Evolutionary conservation across 2,113 vertebrate species (phyloP), one percentile per base, ranked within the genome.

Genomic region (Apteryx owenii): DNA sequence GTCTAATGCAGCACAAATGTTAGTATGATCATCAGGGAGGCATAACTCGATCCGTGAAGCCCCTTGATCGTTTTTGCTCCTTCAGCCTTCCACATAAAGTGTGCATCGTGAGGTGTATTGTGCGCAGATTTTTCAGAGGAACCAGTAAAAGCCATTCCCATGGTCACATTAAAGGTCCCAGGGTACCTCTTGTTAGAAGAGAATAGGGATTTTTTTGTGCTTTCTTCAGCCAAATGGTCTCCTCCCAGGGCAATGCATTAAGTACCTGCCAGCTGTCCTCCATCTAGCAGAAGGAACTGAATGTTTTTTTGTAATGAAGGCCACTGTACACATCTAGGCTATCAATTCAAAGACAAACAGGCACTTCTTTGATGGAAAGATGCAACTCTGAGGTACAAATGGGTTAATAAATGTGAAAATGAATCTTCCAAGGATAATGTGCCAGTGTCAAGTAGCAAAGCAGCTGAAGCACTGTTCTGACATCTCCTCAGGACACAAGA

Each of bases 361-460:
- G 64, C 46, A 64, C 15, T 71, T 62, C 48, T 94, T 94, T 94
- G 89, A 94, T 90, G 36, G 69, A 93, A 93, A 90, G 61, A 95
- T 44, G 64, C 3, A 8, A 89, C 40, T 88, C 66, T 89, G 38
- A 61, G 76, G 46, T 79, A 94, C 79, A 91, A 93, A 91, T 1
- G 79, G 85, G 85, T 95, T 96, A 96, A 96, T 90, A 94, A 96
- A 97, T 61, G 90, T 72, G 56, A 94, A 94, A 95, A 93, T 86
- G 46, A 94, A 90, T 79, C 54, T 94, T 93, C 66, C 85, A 88
- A 94, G 72, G 72, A 90, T 78, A 94, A 96, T 51, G 51, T 65
- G 82, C 94, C 69, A 65, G 89, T 78, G 68, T 91, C 93, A 94
- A 95, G 81, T 9, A 83, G 64, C 76, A 95, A 89, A 96, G 66